A percentile compares a stretch with the other conserved stretches of the same genome.
Evolutionary conservation across 2,888 invertebrate species (phyloP).

Genomic region (Leptothorax acervorum): DNA sequence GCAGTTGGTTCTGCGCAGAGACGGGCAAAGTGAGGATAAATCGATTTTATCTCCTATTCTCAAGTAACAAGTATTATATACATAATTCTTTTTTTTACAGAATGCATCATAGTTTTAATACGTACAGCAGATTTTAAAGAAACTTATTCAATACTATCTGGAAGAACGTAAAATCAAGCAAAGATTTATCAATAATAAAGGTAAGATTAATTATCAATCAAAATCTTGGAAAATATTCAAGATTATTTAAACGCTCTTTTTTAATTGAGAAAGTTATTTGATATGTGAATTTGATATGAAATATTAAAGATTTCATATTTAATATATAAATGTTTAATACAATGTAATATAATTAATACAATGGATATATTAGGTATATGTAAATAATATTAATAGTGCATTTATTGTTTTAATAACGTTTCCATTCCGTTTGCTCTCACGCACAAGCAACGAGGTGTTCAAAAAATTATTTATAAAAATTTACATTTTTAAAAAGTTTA

Average conservation of each 20-base stretch:
- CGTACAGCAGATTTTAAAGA: conserved; percentile 88
- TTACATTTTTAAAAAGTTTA: not conserved
- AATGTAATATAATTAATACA: not conserved
- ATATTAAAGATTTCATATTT: not conserved
- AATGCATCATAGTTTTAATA: conserved; percentile 87
- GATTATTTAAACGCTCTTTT: not conserved
- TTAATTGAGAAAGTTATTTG: not conserved
- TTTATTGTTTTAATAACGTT: not conserved
- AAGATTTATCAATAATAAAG: not conserved
- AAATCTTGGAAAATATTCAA: not conserved
- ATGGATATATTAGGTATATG: not conserved
- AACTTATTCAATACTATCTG: conserved; percentile 86
- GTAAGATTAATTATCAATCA: not conserved
- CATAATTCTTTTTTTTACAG: conserved; percentile 85
- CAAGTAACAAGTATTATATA: not conserved
- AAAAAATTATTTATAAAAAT: conserved; percentile 6
- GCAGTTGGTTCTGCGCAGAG: no score
- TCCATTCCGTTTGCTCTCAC: not conserved
- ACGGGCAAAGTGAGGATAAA: no score
- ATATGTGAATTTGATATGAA: not conserved
- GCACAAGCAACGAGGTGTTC: not conserved
- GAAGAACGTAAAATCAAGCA: conserved; percentile 32
- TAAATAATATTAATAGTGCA: not conserved
- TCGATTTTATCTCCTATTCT: not conserved
- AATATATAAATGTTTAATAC: not conserved